A percentile compares a stretch with the other conserved stretches of the same genome.
Conservation (phyloP, 2,888 invertebrate genomes). For the Lycocerus yunnanus region DNA sequence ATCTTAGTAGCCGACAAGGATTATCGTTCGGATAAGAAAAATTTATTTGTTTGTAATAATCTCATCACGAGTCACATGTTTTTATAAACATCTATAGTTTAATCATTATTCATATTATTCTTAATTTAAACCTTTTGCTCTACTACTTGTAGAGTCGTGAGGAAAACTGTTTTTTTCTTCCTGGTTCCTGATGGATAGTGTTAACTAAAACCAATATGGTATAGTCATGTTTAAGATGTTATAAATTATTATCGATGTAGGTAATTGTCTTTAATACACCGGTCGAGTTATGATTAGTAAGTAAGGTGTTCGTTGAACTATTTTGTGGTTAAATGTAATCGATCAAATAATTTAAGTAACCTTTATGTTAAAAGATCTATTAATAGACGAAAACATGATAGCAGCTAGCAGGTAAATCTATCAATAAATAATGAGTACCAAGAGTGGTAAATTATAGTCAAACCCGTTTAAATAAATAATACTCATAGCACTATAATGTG, state of each 20-base stretch:
- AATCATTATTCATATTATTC: too few relatives aligned
- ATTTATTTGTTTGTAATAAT: neutral
- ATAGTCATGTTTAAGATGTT: neutral
- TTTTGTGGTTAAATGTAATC: slow-evolving; percentile 11
- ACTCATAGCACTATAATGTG: slow-evolving; percentile 41
- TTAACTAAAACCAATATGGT: neutral
- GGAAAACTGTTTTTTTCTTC: too few relatives aligned
- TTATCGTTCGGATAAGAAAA: neutral
- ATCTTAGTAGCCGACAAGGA: neutral
- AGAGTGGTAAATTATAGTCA: slow-evolving; percentile 33
- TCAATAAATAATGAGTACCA: slow-evolving; percentile 33
- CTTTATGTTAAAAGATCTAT: slow-evolving; percentile 7
- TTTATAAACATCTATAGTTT: neutral
- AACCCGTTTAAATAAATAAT: slow-evolving; percentile 45
- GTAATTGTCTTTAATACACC: neutral
- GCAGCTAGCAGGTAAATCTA: slow-evolving; percentile 18
- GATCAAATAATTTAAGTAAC: slow-evolving; percentile 12
- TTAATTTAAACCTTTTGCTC: too few relatives aligned
- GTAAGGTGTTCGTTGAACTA: neutral
- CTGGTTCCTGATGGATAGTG: neutral
- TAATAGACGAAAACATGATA: neutral
- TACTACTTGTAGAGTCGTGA: too few relatives aligned
- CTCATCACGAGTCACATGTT: neutral
- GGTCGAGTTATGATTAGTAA: neutral
- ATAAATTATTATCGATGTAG: neutral